Conservation (phyloP, 2,888 invertebrate species). For the Bhutanitis thaidina region DNA sequence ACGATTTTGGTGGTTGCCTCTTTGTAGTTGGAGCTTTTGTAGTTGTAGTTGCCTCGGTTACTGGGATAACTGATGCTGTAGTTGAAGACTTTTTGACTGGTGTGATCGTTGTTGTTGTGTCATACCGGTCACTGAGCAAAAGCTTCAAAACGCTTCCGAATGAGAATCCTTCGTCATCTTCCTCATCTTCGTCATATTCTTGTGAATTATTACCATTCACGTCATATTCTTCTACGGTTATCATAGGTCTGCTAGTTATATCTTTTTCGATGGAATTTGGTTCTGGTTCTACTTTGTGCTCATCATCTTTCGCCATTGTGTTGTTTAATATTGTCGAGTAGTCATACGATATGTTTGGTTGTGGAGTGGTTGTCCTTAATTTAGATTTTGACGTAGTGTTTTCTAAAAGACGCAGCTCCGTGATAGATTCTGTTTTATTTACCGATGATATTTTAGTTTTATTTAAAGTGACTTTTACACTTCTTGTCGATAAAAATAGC, state of each 20-base stretch:
- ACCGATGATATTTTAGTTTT: constrained; percentile 19
- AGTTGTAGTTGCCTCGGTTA: constrained; percentile 16
- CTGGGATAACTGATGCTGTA: constrained; percentile 23
- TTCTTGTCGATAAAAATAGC: constrained; percentile 26
- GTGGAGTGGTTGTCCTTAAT: not conserved
- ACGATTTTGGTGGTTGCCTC: constrained; percentile 29
- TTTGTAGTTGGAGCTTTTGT: constrained; percentile 24
- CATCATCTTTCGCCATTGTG: not conserved
- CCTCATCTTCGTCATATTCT: constrained; percentile 64
- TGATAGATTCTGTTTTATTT: constrained; percentile 20
- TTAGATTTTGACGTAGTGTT: not conserved
- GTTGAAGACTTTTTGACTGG: constrained; percentile 27
- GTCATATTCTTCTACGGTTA: constrained; percentile 24
- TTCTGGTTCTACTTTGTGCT: not conserved
- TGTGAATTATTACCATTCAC: constrained; percentile 33
- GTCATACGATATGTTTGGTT: not conserved
- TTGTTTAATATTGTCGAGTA: not conserved
- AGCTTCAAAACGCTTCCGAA: constrained; percentile 82
- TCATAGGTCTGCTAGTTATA: constrained; percentile 27
- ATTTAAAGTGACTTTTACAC: constrained; percentile 23
- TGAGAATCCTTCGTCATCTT: constrained; percentile 76
- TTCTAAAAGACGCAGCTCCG: not conserved
- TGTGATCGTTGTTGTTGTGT: constrained; percentile 47
- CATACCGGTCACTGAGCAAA: constrained; percentile 74
- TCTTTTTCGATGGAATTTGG: constrained; percentile 22